Percentiles rank a stretch among this genome's conserved stretches.
Evolutionary conservation across 2,888 invertebrate genomes (phyloP).

Genomic region (Argyresthia albistria): DNA sequence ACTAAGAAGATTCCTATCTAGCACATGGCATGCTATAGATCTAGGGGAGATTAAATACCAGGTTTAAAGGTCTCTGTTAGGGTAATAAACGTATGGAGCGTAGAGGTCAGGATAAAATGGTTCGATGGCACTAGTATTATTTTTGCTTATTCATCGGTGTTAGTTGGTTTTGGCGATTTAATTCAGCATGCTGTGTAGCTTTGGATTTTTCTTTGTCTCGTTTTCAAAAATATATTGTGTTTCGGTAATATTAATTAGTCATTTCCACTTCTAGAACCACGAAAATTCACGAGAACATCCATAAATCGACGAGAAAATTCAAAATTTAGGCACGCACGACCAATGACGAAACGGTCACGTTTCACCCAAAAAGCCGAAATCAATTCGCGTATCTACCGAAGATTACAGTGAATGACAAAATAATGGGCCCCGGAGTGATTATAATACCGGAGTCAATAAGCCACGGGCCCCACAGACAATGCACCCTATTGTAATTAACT

Average conservation of each 20-base stretch:
- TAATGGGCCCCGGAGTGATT: background rate
- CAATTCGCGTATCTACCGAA: background rate
- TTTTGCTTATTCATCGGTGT: no score
- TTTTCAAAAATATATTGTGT: no score
- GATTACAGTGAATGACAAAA: background rate
- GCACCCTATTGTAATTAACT: slow-evolving; percentile 6
- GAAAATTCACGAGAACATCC: no score
- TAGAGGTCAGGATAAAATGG: slow-evolving; percentile 8
- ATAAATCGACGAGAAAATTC: no score
- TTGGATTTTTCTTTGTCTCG: no score
- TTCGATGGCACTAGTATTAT: background rate
- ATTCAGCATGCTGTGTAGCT: no score
- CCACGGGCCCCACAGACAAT: slow-evolving; percentile 4
- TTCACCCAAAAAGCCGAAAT: no score
- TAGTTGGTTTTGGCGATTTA: no score
- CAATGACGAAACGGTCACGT: no score
- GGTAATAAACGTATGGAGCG: background rate
- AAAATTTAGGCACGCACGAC: no score
- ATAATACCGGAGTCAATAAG: slow-evolving; percentile 8
- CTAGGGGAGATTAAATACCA: slow-evolving; percentile 18
- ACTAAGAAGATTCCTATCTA: slow-evolving; percentile 49
- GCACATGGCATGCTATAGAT: slow-evolving; percentile 41
- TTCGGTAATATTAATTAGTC: no score
- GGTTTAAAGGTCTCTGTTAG: background rate
- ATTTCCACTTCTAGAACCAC: no score